These are phyloP conservation scores for Anniella stebbinsi DNA, from an alignment of 2,797 vertebrate genomes.

Conservation along the genomic window DNA sequence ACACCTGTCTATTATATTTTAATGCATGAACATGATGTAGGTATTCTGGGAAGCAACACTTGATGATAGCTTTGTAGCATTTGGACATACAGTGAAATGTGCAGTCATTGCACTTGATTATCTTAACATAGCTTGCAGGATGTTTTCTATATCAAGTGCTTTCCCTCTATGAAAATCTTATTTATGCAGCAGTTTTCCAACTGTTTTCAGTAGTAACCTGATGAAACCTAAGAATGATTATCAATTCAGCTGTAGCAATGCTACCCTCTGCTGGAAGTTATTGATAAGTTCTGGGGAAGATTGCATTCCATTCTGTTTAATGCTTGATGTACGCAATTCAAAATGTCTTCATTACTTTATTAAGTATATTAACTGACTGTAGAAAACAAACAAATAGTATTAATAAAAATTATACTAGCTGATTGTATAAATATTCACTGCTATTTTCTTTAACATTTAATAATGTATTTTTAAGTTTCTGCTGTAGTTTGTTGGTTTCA, in stretches of 20 bases:
- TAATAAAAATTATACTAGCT: background rate
- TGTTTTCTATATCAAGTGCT: background rate
- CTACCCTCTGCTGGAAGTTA: constrained; percentile 73
- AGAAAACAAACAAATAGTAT: background rate
- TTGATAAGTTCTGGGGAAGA: background rate
- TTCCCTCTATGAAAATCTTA: background rate
- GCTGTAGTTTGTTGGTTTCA: background rate
- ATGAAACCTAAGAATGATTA: background rate
- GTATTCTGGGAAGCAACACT: background rate
- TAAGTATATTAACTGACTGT: background rate
- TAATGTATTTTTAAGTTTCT: background rate
- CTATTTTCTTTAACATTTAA: too few species aligned
- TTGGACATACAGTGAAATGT: background rate
- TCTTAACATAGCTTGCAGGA: background rate
- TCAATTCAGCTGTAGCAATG: constrained; percentile 66
- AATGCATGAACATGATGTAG: background rate
- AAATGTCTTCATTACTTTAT: background rate
- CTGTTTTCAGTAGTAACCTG: background rate
- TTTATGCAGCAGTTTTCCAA: background rate
- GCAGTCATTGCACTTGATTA: background rate
- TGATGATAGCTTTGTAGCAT: background rate
- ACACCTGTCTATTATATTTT: background rate
- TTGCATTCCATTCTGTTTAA: too few species aligned
- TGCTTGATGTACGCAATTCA: background rate
- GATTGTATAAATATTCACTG: background rate